Percentiles rank a stretch among this genome's conserved stretches.
These are phyloP conservation scores for Syngnathoides biaculeatus DNA, from an alignment of 2,113 vertebrate genomes.

Conservation along the genomic window DNA sequence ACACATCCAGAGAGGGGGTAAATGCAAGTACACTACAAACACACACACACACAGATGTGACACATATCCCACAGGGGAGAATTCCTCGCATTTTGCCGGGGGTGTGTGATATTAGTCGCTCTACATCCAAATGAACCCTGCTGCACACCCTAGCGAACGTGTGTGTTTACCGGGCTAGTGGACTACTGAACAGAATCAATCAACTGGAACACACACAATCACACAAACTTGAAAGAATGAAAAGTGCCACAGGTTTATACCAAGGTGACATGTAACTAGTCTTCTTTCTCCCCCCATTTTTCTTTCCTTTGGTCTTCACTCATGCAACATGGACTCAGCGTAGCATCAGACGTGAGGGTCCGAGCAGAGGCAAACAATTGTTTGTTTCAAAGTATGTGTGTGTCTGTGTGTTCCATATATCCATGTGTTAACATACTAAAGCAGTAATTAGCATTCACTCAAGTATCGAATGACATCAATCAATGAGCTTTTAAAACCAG, in stretches of 20 bases:
- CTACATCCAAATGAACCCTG: conserved; percentile 69
- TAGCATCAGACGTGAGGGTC: background rate
- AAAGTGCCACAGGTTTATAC: background rate
- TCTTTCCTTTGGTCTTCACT: background rate
- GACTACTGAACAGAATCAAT: conserved; percentile 30
- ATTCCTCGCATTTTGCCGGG: conserved; percentile 76
- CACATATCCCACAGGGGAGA: conserved; percentile 50
- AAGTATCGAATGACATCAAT: conserved; percentile 71
- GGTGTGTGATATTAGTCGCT: conserved; percentile 76
- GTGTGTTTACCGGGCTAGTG: conserved; percentile 7
- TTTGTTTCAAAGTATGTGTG: background rate
- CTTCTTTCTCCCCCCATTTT: no score
- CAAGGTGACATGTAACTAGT: background rate
- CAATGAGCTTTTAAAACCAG: conserved; percentile 73
- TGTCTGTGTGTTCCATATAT: conserved; percentile 7
- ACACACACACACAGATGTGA: conserved; percentile 29
- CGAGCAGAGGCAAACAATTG: background rate
- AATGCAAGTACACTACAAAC: background rate
- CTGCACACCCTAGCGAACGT: conserved; percentile 22
- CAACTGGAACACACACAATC: conserved; percentile 26
- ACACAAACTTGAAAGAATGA: conserved; percentile 11
- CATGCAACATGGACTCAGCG: background rate
- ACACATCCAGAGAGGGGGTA: conserved; percentile 16
- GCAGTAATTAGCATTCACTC: conserved; percentile 70
- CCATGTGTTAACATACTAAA: conserved; percentile 47